phyloP scores from a whole-genome alignment of 2,113 vertebrate genomes.

The Propithecus coquereli region DNA sequence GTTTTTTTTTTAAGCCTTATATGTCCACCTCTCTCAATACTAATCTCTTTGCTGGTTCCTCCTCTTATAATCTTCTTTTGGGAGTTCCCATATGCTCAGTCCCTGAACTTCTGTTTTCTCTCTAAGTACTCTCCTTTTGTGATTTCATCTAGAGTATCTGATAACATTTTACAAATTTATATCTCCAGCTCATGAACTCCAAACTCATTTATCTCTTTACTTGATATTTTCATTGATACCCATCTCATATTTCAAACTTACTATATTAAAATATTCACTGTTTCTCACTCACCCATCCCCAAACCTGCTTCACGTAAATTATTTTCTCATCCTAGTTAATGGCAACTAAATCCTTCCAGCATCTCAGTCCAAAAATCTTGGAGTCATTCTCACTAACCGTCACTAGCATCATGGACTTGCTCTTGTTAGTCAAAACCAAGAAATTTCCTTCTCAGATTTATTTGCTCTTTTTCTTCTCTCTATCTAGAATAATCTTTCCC shows the following conservation, averaged over 20 bases:
- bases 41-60: background rate
- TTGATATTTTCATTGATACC: background rate
- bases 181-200: background rate
- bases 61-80: background rate
- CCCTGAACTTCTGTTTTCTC: background rate
- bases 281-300: background rate
- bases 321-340: background rate
- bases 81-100: background rate
- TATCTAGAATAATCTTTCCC: background rate
- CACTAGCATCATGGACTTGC: background rate
- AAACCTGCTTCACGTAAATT: background rate
- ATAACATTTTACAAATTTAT: background rate
- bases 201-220: background rate
- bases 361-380: background rate
- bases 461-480: background rate
- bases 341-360: background rate
- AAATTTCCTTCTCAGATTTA: background rate
- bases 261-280: background rate
- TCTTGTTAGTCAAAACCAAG: background rate
- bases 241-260: background rate
- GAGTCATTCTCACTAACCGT: background rate
- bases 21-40: no score
- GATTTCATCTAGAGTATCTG: background rate
- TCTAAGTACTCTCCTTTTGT: background rate
- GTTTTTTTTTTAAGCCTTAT: background rate